Evolutionary conservation across 2,888 invertebrate genomes (phyloP).

Genomic region (Gonocerus acuteangulatus): DNA sequence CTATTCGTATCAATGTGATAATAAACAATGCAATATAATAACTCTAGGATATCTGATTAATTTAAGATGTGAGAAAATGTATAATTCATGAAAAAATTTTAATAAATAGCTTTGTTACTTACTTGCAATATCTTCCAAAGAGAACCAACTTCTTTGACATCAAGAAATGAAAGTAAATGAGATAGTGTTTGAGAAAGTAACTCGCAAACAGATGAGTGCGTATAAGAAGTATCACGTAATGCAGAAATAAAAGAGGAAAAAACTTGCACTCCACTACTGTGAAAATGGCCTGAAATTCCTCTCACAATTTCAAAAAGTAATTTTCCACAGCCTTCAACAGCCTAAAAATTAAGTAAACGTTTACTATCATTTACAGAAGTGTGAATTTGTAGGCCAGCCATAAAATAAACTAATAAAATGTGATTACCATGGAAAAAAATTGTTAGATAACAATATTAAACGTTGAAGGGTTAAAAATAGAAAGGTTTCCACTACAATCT

Average conservation of each 20-base stretch:
- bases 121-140: conserved; percentile 57
- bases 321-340: conserved; percentile 71
- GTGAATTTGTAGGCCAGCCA: no score
- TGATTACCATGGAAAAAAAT: no score
- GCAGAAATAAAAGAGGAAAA: conserved; percentile 59
- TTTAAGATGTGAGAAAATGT: no score
- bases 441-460: no score
- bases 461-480: no score
- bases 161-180: conserved; percentile 56
- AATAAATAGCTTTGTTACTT: no score
- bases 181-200: conserved; percentile 58
- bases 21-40: no score
- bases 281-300: conserved; percentile 76
- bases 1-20: no score
- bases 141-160: conserved; percentile 54
- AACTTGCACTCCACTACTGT: conserved; percentile 69
- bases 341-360: conserved; percentile 47
- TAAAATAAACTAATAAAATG: no score
- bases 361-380: not conserved
- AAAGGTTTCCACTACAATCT: no score
- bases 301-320: conserved; percentile 81
- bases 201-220: conserved; percentile 53
- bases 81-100: no score
- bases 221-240: conserved; percentile 48
- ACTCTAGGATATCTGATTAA: no score